Evolutionary conservation across 2,888 invertebrate genomes (phyloP), one percentile per base, ranked within the genome.

Genomic region (Hirtodrosophila duncani): DNA sequence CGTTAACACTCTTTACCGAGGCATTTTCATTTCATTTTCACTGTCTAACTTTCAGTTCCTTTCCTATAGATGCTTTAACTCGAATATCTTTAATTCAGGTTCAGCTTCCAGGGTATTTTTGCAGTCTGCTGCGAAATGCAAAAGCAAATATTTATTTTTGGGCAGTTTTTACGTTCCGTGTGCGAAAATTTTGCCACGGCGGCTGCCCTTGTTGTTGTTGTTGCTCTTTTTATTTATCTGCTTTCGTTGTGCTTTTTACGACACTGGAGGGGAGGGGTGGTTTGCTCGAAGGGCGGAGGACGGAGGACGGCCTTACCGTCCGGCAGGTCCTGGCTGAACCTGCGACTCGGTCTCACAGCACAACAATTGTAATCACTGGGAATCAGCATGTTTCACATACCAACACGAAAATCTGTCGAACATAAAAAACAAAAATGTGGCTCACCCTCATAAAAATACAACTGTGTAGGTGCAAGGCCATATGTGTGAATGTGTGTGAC

Each of bases 371-470:
- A 75, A 75, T 75, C 75, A 79, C 75, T 79, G 75, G 62, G 75
- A 79, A 75, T 75, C 75, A 75, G 75, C 75, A 77, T 75, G 75
- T 75, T 75, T 79, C 75, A 75, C 77, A 79, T 75, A 79, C 75
- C 80, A 75, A 79, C 80, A 75, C 69, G 77, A 79, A 79, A 75
- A 75, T 75, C 75, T 75, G 75, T 75, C 75, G 79, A 72, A 72
- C 75, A 72, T 78, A 72, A 72, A 70, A 72, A 70, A 60, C 67
- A 72, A 72, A 72, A 72, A 72, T 77, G 78, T 66, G 72, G 66
- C 63, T 61, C 48, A 58, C 62, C 49, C 57, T 27, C 1, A n/a
- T 23, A 26, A 77, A 69, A 72, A 72, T 62, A 63, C 41, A 57
- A 53, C 63, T 72, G 78, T 71, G 46, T 68, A 53, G 68, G 68